phyloP scores from a whole-genome alignment of 2,888 invertebrate genomes.

The Microplitis deprimator region DNA sequence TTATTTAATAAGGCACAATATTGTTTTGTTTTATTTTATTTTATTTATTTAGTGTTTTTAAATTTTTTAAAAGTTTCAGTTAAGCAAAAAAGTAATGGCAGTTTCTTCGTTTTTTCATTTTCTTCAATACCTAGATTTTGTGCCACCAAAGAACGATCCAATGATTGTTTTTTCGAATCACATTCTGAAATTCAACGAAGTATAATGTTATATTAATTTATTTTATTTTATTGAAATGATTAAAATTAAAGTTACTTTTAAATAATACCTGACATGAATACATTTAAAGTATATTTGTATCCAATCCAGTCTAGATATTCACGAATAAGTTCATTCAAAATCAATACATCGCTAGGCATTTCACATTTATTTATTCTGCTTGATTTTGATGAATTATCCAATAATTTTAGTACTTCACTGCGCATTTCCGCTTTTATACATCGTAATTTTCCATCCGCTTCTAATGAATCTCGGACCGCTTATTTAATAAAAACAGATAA shows the following conservation, averaged over 20 bases:
- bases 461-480: constrained; percentile 67
- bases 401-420: constrained; percentile 64
- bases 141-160: constrained; percentile 61
- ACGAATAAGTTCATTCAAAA: constrained; percentile 78
- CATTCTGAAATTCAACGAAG: constrained; percentile 62
- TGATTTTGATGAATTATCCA: constrained; percentile 60
- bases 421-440: constrained; percentile 67
- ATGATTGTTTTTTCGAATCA: constrained; percentile 62
- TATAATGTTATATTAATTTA: background rate
- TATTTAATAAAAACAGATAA: constrained; percentile 17
- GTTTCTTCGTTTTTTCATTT: constrained; percentile 72
- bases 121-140: constrained; percentile 73
- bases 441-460: constrained; percentile 63
- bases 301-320: constrained; percentile 83
- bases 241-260: background rate
- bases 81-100: constrained; percentile 74
- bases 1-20: background rate
- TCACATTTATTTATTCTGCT: constrained; percentile 55
- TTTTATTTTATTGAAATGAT: background rate
- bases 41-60: constrained; percentile 46
- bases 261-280: constrained; percentile 72
- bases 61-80: constrained; percentile 73
- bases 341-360: constrained; percentile 63
- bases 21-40: background rate
- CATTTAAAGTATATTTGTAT: constrained; percentile 77